phyloP scores from a whole-genome alignment of 2,113 vertebrate genomes.

The Limanda limanda region DNA sequence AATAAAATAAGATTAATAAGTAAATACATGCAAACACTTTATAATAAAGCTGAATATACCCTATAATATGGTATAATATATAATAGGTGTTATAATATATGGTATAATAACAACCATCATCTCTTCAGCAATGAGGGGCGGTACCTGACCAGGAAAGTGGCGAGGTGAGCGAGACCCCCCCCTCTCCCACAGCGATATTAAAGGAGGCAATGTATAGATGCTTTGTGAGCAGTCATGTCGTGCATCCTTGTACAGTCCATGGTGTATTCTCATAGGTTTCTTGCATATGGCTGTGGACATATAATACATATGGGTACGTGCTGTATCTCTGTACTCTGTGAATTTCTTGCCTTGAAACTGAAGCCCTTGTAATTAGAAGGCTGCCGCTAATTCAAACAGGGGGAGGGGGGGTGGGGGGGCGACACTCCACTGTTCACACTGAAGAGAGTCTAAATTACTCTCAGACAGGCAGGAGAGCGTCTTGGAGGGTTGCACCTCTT shows the following conservation, averaged over 20 bases:
- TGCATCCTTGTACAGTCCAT: not conserved
- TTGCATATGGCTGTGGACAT: constrained; percentile 5
- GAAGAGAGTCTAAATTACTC: constrained; percentile 52
- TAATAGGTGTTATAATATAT: too few relatives aligned
- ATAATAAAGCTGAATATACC: too few relatives aligned
- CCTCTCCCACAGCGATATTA: too few relatives aligned
- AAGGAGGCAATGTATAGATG: too few relatives aligned
- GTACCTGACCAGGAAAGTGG: too few relatives aligned
- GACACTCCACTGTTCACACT: constrained; percentile 47
- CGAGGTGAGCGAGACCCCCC: too few relatives aligned
- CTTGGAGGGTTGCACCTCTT: constrained; percentile 37
- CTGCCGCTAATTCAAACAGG: constrained; percentile 42
- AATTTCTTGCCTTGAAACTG: constrained; percentile 45
- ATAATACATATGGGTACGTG: constrained; percentile 4
- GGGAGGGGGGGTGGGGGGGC: constrained; percentile 21
- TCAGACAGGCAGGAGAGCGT: constrained; percentile 41
- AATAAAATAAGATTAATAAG: too few relatives aligned
- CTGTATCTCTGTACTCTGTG: constrained; percentile 13
- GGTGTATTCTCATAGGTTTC: constrained; percentile 6
- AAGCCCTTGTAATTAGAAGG: constrained; percentile 65
- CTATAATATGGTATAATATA: too few relatives aligned
- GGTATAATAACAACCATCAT: too few relatives aligned
- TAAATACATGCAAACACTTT: too few relatives aligned
- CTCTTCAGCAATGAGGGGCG: too few relatives aligned
- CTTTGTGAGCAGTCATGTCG: too few relatives aligned